Conservation (phyloP, 1,140 invertebrate genomes). For the Cecropterus lyciades region DNA sequence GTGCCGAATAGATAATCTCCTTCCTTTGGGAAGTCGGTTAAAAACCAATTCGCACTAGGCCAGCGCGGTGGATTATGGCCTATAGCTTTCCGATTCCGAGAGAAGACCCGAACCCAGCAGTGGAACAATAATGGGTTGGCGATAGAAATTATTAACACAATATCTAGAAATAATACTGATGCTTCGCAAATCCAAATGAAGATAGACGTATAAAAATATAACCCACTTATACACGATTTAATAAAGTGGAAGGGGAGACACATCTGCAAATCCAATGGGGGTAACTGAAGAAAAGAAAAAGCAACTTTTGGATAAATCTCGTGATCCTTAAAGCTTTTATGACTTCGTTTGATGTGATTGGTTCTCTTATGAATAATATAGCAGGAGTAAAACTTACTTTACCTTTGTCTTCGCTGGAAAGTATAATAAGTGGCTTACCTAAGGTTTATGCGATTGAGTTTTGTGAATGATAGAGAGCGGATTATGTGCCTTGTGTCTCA, state of each 20-base stretch:
- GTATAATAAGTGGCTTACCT: neutral
- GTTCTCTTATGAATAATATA: conserved; percentile 18
- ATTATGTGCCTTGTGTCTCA: too few relatives aligned
- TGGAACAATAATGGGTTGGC: too few relatives aligned
- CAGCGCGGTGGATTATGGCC: too few relatives aligned
- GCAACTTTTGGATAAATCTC: neutral
- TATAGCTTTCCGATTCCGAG: too few relatives aligned
- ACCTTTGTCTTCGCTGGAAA: neutral
- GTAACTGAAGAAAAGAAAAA: neutral
- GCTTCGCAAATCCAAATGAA: too few relatives aligned
- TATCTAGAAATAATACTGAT: too few relatives aligned
- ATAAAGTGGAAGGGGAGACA: neutral
- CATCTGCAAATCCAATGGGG: conserved; percentile 1
- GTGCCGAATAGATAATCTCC: too few relatives aligned
- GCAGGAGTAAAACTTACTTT: neutral
- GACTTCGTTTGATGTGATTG: conserved; percentile 19
- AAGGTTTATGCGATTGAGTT: neutral
- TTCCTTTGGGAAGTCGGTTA: too few relatives aligned
- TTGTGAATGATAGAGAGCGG: neutral
- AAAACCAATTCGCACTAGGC: too few relatives aligned
- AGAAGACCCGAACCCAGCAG: too few relatives aligned
- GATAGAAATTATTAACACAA: too few relatives aligned
- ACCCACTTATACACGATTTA: neutral
- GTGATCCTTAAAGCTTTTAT: neutral
- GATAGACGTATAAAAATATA: neutral